Evolutionary conservation across 2,113 vertebrate species (phyloP).

Genomic region (Polyodon spathula): DNA sequence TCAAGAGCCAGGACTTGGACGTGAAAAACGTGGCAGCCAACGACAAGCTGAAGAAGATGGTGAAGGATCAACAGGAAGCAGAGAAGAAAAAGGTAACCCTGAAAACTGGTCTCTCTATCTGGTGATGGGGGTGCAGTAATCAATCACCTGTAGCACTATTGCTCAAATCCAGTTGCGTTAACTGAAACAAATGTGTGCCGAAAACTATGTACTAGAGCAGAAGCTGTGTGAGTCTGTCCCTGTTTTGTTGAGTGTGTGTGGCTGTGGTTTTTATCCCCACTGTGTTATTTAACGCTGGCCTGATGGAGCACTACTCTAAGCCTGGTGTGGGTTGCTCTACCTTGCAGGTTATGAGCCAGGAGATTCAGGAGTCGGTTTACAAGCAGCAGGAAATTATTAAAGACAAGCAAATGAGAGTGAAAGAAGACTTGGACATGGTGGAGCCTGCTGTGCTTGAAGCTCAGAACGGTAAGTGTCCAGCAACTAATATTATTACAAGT

Average conservation of each 20-base stretch:
- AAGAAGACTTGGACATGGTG: constrained; percentile 90
- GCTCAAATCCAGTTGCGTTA: too few relatives aligned
- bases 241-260: too few relatives aligned
- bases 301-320: too few relatives aligned
- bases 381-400: constrained; percentile 94
- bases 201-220: too few relatives aligned
- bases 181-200: too few relatives aligned
- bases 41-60: constrained; percentile 98
- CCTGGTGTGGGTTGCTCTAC: too few relatives aligned
- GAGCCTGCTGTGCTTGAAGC: constrained; percentile 95
- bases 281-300: too few relatives aligned
- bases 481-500: background rate
- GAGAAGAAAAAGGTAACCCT: constrained; percentile 89
- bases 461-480: constrained; percentile 94
- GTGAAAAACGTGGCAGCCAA: constrained; percentile 96
- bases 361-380: constrained; percentile 92
- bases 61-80: constrained; percentile 95
- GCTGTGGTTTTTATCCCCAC: too few relatives aligned
- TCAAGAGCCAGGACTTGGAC: constrained; percentile 95
- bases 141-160: too few relatives aligned
- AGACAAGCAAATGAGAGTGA: constrained; percentile 91
- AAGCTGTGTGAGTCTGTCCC: too few relatives aligned
- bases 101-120: too few relatives aligned
- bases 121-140: background rate
- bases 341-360: constrained; percentile 91